Evolutionary conservation across 2,888 invertebrate genomes (phyloP).

Genomic region (Cylindroiulus punctatus): DNA sequence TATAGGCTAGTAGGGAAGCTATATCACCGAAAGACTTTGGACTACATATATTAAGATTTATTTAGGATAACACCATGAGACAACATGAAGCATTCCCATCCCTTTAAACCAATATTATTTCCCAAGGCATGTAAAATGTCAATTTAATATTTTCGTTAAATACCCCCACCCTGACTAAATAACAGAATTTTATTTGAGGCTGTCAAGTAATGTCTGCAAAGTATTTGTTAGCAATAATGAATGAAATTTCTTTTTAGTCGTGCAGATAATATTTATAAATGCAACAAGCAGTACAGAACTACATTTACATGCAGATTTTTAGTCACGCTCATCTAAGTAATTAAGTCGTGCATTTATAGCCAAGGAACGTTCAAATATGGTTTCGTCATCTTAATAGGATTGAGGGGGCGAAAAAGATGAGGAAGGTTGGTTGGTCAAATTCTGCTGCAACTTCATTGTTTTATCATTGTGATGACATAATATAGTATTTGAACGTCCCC

Average conservation of each 20-base stretch:
- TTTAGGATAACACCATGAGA: conserved; percentile 18
- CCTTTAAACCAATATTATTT: neutral
- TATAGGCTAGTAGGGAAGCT: neutral
- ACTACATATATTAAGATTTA: neutral
- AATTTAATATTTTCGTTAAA: neutral
- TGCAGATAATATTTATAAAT: too few species aligned
- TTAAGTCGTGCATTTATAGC: too few species aligned
- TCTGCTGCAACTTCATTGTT: too few species aligned
- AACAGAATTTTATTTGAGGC: neutral
- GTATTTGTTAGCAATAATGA: neutral
- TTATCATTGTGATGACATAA: neutral
- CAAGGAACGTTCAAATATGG: too few species aligned
- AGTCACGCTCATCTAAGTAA: too few species aligned
- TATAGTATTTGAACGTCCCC: too few species aligned
- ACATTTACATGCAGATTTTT: too few species aligned
- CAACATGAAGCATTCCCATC: neutral
- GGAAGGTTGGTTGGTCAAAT: too few species aligned
- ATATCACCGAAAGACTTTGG: conserved; percentile 10
- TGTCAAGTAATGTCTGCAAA: neutral
- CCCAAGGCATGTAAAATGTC: neutral
- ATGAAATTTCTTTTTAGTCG: too few species aligned
- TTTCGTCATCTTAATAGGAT: too few species aligned
- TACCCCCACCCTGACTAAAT: neutral
- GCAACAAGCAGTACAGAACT: too few species aligned
- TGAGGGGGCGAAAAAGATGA: too few species aligned